A percentile compares a stretch with the other conserved stretches of the same genome.
phyloP scores from a whole-genome alignment of 2,113 vertebrate genomes.

The Grammomys surdaster region DNA sequence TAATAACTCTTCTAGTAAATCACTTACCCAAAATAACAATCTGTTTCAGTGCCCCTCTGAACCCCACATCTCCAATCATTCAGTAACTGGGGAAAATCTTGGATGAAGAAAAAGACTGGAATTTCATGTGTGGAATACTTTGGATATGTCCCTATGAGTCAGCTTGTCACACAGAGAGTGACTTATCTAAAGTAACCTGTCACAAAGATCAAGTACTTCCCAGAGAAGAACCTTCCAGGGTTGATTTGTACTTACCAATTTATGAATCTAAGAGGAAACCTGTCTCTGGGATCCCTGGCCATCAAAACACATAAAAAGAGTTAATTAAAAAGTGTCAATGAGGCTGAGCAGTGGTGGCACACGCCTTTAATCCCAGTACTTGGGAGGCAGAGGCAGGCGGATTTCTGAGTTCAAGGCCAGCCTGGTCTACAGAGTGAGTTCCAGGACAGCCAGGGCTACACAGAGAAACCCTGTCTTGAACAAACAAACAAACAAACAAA shows the following conservation, averaged over 20 bases:
- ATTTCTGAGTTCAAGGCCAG: no score
- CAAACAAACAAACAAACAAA: no score
- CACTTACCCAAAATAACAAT: neutral
- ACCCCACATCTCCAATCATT: neutral
- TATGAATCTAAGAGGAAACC: neutral
- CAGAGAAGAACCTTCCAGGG: neutral
- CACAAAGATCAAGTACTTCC: neutral
- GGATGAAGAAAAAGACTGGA: neutral
- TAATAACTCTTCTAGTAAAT: neutral
- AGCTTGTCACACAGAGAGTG: neutral
- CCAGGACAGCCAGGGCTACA: no score
- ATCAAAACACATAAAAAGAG: slow-evolving; percentile 1
- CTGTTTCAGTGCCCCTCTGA: neutral
- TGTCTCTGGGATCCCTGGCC: neutral
- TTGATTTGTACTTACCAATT: neutral
- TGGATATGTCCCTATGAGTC: slow-evolving; percentile 57
- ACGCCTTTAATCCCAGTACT: no score
- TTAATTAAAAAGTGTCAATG: neutral
- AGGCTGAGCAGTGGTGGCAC: no score
- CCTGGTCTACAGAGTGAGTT: no score
- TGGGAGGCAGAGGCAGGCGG: no score
- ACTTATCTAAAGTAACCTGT: neutral
- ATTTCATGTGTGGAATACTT: neutral
- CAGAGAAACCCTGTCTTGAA: no score
- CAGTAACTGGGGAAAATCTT: slow-evolving; percentile 24